These are phyloP conservation scores for Platichthys stellatus DNA, from an alignment of 2,113 vertebrate genomes.

Conservation along the genomic window DNA sequence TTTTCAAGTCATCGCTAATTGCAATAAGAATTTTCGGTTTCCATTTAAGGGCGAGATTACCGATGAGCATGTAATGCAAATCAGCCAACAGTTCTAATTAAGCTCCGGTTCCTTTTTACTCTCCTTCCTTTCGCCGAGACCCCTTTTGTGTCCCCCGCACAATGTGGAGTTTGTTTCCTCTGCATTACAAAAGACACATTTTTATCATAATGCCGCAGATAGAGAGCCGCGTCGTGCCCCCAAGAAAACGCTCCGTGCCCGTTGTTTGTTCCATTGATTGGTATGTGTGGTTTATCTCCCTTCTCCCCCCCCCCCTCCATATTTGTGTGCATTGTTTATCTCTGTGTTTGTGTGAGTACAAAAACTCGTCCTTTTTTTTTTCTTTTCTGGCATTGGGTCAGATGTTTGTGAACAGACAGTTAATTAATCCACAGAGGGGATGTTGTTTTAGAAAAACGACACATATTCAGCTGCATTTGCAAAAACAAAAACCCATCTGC, in stretches of 20 bases:
- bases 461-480: conserved; percentile 1
- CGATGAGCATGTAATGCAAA: conserved; percentile 75
- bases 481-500: not conserved
- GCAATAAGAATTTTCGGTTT: conserved; percentile 79
- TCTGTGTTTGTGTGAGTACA: conserved; percentile 29
- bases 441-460: conserved; percentile 14
- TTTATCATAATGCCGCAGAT: conserved; percentile 75
- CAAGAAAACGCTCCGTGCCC: conserved; percentile 48
- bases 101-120: conserved; percentile 64
- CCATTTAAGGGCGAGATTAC: conserved; percentile 75
- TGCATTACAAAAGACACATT: conserved; percentile 59
- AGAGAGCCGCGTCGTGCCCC: conserved; percentile 54
- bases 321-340: conserved; percentile 42
- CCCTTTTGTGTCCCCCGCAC: conserved; percentile 69
- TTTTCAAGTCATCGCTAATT: conserved; percentile 81
- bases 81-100: conserved; percentile 78
- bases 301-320: not conserved
- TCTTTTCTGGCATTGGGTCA: conserved; percentile 34
- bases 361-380: conserved; percentile 13
- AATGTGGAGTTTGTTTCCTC: conserved; percentile 72
- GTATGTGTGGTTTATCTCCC: conserved; percentile 46
- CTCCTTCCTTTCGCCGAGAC: conserved; percentile 40
- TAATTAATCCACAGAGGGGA: conserved; percentile 48
- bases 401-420: conserved; percentile 38
- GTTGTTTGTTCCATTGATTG: conserved; percentile 57